Evolutionary conservation across 2,888 invertebrate genomes (phyloP).

Genomic region (Ornithoptera alexandrae): DNA sequence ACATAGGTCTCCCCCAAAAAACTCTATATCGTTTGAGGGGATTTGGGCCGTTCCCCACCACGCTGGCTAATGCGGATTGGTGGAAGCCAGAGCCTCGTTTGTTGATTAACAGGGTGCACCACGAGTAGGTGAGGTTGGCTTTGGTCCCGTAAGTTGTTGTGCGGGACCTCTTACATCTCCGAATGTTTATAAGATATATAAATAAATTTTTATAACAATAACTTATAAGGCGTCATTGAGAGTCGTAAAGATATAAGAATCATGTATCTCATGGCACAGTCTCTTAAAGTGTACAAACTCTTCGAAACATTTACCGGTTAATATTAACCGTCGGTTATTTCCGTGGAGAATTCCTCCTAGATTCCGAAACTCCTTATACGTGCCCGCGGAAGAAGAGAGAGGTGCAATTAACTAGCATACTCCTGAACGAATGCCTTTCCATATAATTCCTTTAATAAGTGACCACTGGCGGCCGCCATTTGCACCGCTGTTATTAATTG

Average conservation of each 20-base stretch:
- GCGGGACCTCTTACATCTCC: no score
- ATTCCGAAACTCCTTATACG: constrained; percentile 25
- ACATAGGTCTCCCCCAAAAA: no score
- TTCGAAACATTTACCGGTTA: constrained; percentile 8
- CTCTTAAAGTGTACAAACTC: constrained; percentile 7
- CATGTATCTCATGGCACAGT: not conserved
- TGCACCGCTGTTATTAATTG: constrained; percentile 20
- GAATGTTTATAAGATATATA: no score
- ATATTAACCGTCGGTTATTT: constrained; percentile 18
- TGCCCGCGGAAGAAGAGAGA: constrained; percentile 9
- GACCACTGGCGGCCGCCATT: constrained; percentile 15
- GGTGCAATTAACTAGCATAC: constrained; percentile 21
- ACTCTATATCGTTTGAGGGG: no score
- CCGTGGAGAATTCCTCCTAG: constrained; percentile 12
- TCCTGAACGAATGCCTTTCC: constrained; percentile 21
- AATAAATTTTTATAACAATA: no score
- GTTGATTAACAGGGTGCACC: no score
- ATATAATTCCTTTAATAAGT: constrained; percentile 26
- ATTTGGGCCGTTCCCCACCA: no score
- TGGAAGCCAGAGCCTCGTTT: no score
- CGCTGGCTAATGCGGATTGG: no score
- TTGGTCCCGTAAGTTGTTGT: no score
- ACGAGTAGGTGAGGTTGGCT: no score
- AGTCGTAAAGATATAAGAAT: not conserved
- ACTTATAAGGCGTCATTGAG: no score